Evolutionary conservation across 2,113 vertebrate genomes (phyloP).

Genomic region (Erythrocebus patas): DNA sequence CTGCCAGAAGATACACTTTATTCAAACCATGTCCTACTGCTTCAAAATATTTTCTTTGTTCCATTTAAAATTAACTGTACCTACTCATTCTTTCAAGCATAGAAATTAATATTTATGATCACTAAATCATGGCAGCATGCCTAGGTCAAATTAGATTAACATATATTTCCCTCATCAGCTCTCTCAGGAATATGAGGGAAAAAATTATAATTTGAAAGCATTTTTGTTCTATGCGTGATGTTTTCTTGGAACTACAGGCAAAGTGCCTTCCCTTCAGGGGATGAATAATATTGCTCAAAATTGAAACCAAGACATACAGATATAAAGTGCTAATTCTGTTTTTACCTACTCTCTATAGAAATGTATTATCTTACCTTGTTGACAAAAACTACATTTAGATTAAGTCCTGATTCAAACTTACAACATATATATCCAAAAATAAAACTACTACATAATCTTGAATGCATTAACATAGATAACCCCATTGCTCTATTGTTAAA

Average conservation of each 20-base stretch:
- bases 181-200: conserved; percentile 5
- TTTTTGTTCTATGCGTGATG: neutral
- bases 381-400: neutral
- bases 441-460: neutral
- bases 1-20: neutral
- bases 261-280: neutral
- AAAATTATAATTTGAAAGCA: conserved; percentile 24
- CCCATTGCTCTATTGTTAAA: neutral
- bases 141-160: conserved; percentile 36
- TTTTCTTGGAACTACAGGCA: neutral
- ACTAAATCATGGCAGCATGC: conserved; percentile 35
- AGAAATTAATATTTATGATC: conserved; percentile 55
- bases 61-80: conserved; percentile 29
- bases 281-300: neutral
- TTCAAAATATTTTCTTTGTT: conserved; percentile 59
- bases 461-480: neutral
- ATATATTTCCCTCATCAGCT: neutral
- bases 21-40: neutral
- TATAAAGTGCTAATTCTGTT: neutral
- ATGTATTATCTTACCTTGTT: neutral
- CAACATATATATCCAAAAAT: neutral
- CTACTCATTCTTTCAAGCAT: conserved; percentile 42
- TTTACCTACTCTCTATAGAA: neutral
- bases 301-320: conserved; percentile 3
- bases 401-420: neutral